Evolutionary conservation across 1,140 invertebrate species (phyloP).

Genomic region (Cydia strobilella): DNA sequence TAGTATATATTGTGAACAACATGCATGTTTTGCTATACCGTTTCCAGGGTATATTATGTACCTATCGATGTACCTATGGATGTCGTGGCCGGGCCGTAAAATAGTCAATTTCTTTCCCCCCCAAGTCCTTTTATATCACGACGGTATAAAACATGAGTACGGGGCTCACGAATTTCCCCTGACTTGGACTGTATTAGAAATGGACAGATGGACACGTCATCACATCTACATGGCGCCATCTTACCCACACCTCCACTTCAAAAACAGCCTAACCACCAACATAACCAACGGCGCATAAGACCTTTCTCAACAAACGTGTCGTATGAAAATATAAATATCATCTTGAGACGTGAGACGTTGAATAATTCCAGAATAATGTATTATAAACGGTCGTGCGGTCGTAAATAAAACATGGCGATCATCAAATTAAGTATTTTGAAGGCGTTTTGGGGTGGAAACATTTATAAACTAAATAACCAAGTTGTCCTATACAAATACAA

Average conservation of each 20-base stretch:
- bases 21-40: no score
- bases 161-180: no score
- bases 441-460: neutral
- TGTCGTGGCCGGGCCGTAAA: no score
- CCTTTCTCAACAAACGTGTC: neutral
- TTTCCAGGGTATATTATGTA: no score
- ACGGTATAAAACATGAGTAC: no score
- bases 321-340: conserved; percentile 6
- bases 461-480: neutral
- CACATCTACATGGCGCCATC: neutral
- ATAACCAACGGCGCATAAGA: neutral
- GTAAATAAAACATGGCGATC: conserved; percentile 32
- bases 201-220: neutral
- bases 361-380: conserved; percentile 21
- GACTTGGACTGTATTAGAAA: neutral
- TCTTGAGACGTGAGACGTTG: neutral
- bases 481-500: no score
- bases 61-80: no score
- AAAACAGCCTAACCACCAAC: neutral
- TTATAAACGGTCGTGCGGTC: conserved; percentile 8
- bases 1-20: no score
- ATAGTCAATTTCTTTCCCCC: no score
- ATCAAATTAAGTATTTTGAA: conserved; percentile 28
- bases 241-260: neutral
- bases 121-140: no score